Conservation (phyloP, 2,888 invertebrate genomes). For the Copidosoma aretas region DNA sequence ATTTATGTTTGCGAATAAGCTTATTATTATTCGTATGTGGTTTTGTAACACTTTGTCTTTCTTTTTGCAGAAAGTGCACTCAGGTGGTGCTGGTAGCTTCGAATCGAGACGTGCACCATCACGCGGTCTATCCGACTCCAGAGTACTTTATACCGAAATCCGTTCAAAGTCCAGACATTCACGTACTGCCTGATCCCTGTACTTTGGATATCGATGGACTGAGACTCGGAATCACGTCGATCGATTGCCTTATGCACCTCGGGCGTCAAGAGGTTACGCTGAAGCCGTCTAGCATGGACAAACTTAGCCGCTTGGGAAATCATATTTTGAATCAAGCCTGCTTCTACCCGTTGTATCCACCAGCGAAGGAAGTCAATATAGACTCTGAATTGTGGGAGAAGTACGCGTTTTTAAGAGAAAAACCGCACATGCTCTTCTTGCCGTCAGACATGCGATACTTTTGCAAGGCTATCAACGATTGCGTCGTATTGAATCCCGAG, state of each 20-base stretch:
- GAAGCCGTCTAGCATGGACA: conserved; percentile 68
- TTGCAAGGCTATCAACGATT: conserved; percentile 77
- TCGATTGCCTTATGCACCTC: conserved; percentile 84
- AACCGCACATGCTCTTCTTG: conserved; percentile 83
- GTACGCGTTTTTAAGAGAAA: conserved; percentile 73
- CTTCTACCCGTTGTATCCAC: conserved; percentile 84
- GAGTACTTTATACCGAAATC: conserved; percentile 68
- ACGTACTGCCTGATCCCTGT: conserved; percentile 82
- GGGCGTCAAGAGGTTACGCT: conserved; percentile 78
- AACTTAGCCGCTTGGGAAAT: conserved; percentile 76
- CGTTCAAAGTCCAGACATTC: conserved; percentile 68
- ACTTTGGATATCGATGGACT: conserved; percentile 79
- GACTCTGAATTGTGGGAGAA: conserved; percentile 77
- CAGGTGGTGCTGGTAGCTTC: conserved; percentile 80
- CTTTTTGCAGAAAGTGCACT: conserved; percentile 67
- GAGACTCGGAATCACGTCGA: conserved; percentile 79
- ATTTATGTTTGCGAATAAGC: background rate
- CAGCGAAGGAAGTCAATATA: conserved; percentile 70
- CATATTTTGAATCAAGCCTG: conserved; percentile 80
- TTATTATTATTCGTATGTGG: background rate
- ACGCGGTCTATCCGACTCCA: conserved; percentile 84
- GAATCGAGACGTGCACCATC: conserved; percentile 78
- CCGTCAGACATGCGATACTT: conserved; percentile 88
- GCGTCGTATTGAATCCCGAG: conserved; percentile 86
- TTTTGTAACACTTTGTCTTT: background rate